Evolutionary conservation across 2,797 vertebrate genomes (phyloP).

Genomic region (Megalops cyprinoides): DNA sequence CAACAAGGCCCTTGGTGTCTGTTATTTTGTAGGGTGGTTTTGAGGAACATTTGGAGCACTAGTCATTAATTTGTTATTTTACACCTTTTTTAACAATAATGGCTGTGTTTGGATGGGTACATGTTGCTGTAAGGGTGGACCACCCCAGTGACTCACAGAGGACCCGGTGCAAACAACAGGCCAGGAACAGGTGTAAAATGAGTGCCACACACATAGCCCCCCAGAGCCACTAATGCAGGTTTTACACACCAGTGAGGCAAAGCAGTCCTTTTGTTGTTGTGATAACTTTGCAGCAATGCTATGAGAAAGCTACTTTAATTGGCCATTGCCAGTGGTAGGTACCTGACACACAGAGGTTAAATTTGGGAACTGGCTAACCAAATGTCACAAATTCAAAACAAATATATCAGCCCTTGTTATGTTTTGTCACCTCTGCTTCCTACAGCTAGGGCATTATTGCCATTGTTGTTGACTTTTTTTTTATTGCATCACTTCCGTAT

Average conservation of each 20-base stretch:
- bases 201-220: not conserved
- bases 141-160: not conserved
- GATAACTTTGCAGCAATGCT: not conserved
- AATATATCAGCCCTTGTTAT: too few species aligned
- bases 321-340: not conserved
- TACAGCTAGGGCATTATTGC: too few species aligned
- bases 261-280: not conserved
- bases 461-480: too few species aligned
- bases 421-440: too few species aligned
- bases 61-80: not conserved
- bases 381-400: too few species aligned
- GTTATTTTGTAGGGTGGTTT: not conserved
- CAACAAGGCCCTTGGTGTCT: not conserved
- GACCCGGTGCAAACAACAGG: not conserved
- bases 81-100: not conserved
- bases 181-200: slow-evolving; percentile 1
- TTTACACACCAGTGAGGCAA: too few species aligned
- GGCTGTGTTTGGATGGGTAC: not conserved
- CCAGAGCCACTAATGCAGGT: too few species aligned
- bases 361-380: too few species aligned
- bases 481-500: too few species aligned
- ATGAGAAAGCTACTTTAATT: not conserved
- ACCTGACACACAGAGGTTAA: too few species aligned
- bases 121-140: not conserved
- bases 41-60: not conserved